Evolutionary conservation across 2,113 vertebrate species (phyloP).

Genomic region (Pandion haliaetus): DNA sequence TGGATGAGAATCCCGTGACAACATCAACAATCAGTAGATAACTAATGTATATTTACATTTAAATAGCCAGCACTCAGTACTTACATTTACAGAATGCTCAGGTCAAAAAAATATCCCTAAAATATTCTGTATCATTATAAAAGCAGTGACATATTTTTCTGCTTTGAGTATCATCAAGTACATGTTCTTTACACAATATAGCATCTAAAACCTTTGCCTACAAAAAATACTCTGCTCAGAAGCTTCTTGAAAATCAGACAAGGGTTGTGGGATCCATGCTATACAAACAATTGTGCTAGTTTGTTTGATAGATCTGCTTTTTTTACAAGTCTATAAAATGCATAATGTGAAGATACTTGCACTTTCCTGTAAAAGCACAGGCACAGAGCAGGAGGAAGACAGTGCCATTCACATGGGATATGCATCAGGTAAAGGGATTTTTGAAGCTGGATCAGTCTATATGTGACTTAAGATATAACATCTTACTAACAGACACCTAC

Average conservation of each 20-base stretch:
- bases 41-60: background rate
- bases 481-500: background rate
- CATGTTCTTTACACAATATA: background rate
- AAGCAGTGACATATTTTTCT: background rate
- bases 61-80: background rate
- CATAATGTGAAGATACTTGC: background rate
- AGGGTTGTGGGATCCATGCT: background rate
- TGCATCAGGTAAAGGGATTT: background rate
- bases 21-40: background rate
- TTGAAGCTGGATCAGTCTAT: background rate
- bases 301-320: background rate
- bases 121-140: background rate
- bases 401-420: background rate
- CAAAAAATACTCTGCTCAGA: background rate
- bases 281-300: background rate
- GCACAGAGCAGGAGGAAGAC: background rate
- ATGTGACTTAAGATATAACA: accelerated
- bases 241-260: background rate
- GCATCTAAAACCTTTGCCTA: background rate
- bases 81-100: background rate
- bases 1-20: background rate
- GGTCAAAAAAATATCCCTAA: background rate
- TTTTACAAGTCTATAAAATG: background rate
- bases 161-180: background rate
- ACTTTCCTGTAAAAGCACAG: background rate